Evolutionary conservation across 1,140 invertebrate genomes (phyloP), one percentile per base, ranked within the genome.

Genomic region (Pristionchus pacificus): DNA sequence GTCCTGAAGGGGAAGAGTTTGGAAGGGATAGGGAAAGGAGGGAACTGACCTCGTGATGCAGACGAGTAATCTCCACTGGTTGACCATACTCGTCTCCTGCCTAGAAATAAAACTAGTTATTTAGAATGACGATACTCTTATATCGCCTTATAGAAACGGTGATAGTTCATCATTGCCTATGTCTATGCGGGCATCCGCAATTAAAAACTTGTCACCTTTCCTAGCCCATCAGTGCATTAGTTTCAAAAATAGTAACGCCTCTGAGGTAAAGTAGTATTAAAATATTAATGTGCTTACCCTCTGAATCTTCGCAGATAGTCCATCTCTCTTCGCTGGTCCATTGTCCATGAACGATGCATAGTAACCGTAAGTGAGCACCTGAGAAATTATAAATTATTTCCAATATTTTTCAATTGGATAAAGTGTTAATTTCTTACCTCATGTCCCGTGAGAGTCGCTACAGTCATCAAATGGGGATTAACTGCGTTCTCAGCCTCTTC

Each of bases 361-460:
- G 57, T 77, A 72, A 27, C 94, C 94, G 63, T 90, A 90, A 13
- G 38, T 10, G 38, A 49, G 38, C 38, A 49, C 38, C 38, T 49
- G 6, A 49, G 19, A 19, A n/a, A n/a, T n/a, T n/a, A n/a, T n/a
- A n/a, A n/a, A n/a, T n/a, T n/a, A n/a, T n/a, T n/a, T n/a, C n/a
- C n/a, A n/a, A n/a, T n/a, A n/a, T n/a, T n/a, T n/a, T n/a, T n/a
- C n/a, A n/a, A n/a, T n/a, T n/a, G n/a, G n/a, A n/a, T n/a, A n/a
- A n/a, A n/a, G n/a, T n/a, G n/a, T n/a, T n/a, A 73, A 10, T 91
- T 89, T 0, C 90, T 84, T 63, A 86, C 86, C 13, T 92, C 92
- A 84, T 96, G 93, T 0, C 92, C 92, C 25, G 95, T 97, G 60
- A 98, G 85, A 1, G 95, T 98, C 19, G 95, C 95, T 79, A 97